Conservation (phyloP, 2,113 vertebrate species). For the Catharus minimus region DNA sequence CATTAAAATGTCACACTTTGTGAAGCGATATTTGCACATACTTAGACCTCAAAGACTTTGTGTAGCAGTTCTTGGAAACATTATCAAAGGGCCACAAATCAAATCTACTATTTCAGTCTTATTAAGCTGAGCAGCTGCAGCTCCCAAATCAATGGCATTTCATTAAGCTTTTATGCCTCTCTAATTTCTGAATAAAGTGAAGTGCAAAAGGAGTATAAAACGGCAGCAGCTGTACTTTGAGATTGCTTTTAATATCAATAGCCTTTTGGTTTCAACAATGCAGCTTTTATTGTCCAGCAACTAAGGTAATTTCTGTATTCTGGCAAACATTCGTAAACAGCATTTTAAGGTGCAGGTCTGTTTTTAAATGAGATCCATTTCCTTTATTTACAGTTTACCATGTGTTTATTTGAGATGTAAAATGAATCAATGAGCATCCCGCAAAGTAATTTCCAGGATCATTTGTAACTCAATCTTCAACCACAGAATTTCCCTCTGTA, state of each 20-base stretch:
- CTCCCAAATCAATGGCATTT: constrained; percentile 65
- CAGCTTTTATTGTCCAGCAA: constrained; percentile 71
- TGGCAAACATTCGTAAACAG: constrained; percentile 1
- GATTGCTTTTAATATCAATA: constrained; percentile 63
- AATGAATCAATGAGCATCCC: neutral
- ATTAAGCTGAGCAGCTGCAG: constrained; percentile 76
- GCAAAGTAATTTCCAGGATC: neutral
- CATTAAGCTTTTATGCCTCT: constrained; percentile 72
- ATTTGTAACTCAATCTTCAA: neutral
- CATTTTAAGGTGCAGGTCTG: constrained; percentile 30
- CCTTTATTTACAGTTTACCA: constrained; percentile 49
- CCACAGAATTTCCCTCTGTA: neutral
- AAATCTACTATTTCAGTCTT: constrained; percentile 73
- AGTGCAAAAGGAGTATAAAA: constrained; percentile 69
- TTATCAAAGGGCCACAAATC: constrained; percentile 73
- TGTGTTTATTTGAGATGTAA: constrained; percentile 38
- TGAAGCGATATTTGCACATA: constrained; percentile 74
- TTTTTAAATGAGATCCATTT: constrained; percentile 43
- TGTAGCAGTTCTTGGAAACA: constrained; percentile 50
- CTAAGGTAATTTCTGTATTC: constrained; percentile 42
- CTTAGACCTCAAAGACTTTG: constrained; percentile 58
- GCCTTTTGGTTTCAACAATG: constrained; percentile 60
- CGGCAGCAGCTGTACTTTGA: constrained; percentile 67
- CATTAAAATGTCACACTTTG: constrained; percentile 64
- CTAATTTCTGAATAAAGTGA: constrained; percentile 66